Conservation (phyloP, 2,888 invertebrate genomes). For the Noctua janthe region DNA sequence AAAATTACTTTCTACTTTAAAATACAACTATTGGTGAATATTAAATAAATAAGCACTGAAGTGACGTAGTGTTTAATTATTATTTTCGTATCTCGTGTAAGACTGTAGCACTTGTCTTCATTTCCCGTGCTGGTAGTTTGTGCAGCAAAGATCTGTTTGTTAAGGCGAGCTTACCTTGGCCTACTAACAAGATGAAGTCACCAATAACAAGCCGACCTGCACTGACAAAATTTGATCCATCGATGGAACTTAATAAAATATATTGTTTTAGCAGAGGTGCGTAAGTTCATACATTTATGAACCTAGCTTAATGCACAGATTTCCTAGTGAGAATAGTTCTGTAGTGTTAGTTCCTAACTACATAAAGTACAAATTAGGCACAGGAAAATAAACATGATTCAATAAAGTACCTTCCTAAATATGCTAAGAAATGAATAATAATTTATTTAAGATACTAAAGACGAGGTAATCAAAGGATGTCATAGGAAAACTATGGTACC, state of each 20-base stretch:
- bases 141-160: neutral
- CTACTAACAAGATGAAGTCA: neutral
- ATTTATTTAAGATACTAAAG: neutral
- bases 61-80: too few species aligned
- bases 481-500: neutral
- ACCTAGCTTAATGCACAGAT: too few species aligned
- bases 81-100: too few species aligned
- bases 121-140: neutral
- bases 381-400: neutral
- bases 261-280: too few species aligned
- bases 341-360: too few species aligned
- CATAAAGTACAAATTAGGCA: too few species aligned
- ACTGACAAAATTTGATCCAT: neutral
- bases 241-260: neutral
- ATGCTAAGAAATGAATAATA: too few species aligned
- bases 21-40: too few species aligned
- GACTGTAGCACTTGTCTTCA: neutral
- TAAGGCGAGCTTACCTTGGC: neutral
- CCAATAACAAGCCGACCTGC: neutral
- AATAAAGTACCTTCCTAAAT: neutral
- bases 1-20: too few species aligned
- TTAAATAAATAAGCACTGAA: too few species aligned
- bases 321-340: too few species aligned
- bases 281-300: too few species aligned
- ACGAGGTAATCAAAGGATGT: neutral